Base-by-base conservation (phyloP, 2,113 vertebrate genomes). In the Choloepus hoffmanni region DNA sequence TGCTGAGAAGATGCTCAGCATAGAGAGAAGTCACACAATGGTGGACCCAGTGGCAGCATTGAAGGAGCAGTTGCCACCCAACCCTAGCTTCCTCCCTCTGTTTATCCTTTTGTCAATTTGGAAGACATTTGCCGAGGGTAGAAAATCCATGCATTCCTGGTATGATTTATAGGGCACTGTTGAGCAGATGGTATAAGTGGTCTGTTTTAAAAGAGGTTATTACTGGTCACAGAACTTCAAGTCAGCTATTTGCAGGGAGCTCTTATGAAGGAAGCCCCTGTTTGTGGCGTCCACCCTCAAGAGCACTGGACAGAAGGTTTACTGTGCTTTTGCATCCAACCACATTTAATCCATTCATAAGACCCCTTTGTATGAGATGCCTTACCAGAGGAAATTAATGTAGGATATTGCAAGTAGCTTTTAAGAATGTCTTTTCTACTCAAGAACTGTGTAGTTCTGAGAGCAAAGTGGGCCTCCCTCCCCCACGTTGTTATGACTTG, bases 101-200 rank as follows among this genome's bases (percentile, higher is more conserved):
- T 82, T 93, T 89, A 85, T 92, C 33, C 65, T 91, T 91, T 96
- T 95, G 94, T 90, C 90, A 63, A 67, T 30, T 24, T 65, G 63
- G 95, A 92, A 93, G 93, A 95, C 50, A 36, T 96, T 96, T 95
- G 77, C 83, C 84, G n/a, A 91, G 92, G 77, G 79, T 67, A 94
- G 84, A 92, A 96, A 95, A 93, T 84, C 96, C 94, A 87, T 11
- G 7, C 89, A 93, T 97, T 97, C 95, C 70, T 89, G 73, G 92
- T 96, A 96, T 97, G 96, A 97, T 95, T 97, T 96, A 95, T 87
- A 92, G 96, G 90, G 93, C 21, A 23, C 92, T 95, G 95, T 93
- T 88, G 91, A 95, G 96, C 89, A 96, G 89, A 93, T 96, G 95
- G 95, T 89, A 85, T 73, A 90, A 91, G 81, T 86, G 45, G 87